Evolutionary conservation across 2,888 invertebrate species (phyloP), one percentile per base, ranked within the genome.

Genomic region (Acleris laterana): DNA sequence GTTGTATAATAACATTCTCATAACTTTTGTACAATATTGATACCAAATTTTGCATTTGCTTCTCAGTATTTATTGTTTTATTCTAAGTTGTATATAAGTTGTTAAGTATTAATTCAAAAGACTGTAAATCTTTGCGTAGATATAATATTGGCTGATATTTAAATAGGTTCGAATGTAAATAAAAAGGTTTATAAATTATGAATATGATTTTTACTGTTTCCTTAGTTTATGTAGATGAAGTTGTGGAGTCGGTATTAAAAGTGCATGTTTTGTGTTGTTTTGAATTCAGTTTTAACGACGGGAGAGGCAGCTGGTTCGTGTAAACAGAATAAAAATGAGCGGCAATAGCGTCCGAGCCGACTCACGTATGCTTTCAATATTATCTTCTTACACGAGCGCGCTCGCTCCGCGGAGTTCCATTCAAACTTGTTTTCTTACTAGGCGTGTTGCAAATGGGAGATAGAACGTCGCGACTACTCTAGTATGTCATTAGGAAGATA

Each of bases 41-140:
- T 91, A 93, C 92, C 92, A 93, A 93, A 93, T 90, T 89, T 83
- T 85, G 89, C 89, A 90, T 90, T 85, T 86, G 90, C 90, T 90
- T 90, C 85, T 85, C 88, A 81, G 81, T 89, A 89, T 89, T 89
- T 89, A 90, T 90, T 88, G 84, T 83, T 86, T 87, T 88, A 60
- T 66, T 88, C 83, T 84, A 82, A 85, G 80, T 77, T 76, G 78
- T 82, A 79, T 79, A 80, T 83, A 77, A 79, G 82, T 84, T 87
- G 88, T 83, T 84, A 88, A 90, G 89, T 93, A 91, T 92, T 92
- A 89, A 85, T 91, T 87, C 83, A 88, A 88, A 93, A 93, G 92
- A 93, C 92, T 93, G 92, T 93, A 92, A 88, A 89, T 88, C 90
- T 89, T 88, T 90, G 86, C 88, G 89, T 91, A 90, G 90, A 83